Conservation (phyloP, 2,888 invertebrate species). For the Nephrocerus scutellatus region DNA sequence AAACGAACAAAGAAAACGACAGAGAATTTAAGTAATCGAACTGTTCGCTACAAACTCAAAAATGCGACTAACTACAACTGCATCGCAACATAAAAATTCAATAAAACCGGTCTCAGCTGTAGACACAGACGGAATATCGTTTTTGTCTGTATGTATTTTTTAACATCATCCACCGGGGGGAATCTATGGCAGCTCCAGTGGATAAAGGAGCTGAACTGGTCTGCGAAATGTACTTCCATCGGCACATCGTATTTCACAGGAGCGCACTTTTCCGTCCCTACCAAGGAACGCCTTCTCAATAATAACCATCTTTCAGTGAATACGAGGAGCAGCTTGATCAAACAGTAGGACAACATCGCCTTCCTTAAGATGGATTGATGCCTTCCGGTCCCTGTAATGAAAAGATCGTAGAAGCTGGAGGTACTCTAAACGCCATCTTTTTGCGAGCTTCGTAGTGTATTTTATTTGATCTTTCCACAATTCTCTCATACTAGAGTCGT, state of each 20-base stretch:
- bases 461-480: constrained; percentile 5
- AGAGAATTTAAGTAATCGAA: too few relatives aligned
- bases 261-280: constrained; percentile 10
- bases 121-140: too few relatives aligned
- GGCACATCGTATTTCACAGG: constrained; percentile 7
- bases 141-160: too few relatives aligned
- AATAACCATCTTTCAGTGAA: constrained; percentile 10
- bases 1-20: too few relatives aligned
- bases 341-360: constrained; percentile 11
- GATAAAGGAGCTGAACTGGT: constrained; percentile 2
- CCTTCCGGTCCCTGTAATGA: not conserved
- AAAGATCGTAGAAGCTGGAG: constrained; percentile 1
- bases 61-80: too few relatives aligned
- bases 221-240: constrained; percentile 2
- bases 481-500: not conserved
- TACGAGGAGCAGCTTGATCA: too few relatives aligned
- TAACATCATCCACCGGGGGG: constrained; percentile 5
- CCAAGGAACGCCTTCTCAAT: constrained; percentile 7
- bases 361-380: constrained; percentile 1
- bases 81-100: too few relatives aligned
- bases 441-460: not conserved
- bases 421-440: constrained; percentile 2
- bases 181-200: constrained; percentile 1
- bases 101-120: too few relatives aligned
- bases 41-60: too few relatives aligned